These are phyloP conservation scores for Sparidentex hasta DNA, from an alignment of 2,797 vertebrate genomes.

Conservation along the genomic window DNA sequence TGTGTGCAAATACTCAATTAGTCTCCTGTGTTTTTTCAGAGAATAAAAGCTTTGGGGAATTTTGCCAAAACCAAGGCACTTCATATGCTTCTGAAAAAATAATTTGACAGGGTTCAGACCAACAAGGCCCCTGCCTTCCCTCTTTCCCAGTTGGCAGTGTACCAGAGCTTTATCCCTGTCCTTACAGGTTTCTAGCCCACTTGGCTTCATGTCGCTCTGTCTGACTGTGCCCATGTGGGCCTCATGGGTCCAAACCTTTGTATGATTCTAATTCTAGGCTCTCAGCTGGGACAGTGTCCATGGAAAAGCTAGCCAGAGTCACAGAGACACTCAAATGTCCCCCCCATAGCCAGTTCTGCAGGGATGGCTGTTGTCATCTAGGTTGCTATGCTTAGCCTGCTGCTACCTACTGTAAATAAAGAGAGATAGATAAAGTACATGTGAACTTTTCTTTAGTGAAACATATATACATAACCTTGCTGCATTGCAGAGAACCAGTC, in stretches of 20 bases:
- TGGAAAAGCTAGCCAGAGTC: constrained; percentile 3
- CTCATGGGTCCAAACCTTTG: constrained; percentile 9
- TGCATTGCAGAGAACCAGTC: neutral
- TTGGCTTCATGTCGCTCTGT: constrained; percentile 15
- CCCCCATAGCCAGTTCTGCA: neutral
- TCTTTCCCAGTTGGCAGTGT: neutral
- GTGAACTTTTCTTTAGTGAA: neutral
- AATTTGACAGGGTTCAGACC: constrained; percentile 7
- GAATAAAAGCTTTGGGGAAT: constrained; percentile 8
- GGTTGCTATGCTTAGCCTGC: too few relatives aligned
- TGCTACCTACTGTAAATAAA: neutral
- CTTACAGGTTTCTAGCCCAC: constrained; percentile 16
- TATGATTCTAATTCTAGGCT: constrained; percentile 2
- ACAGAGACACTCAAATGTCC: neutral
- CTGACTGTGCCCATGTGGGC: neutral
- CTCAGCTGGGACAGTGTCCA: neutral
- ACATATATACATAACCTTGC: neutral
- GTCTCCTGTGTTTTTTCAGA: constrained; percentile 32
- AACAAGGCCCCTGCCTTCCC: neutral
- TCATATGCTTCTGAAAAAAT: constrained; percentile 7
- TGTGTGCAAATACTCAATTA: constrained; percentile 55
- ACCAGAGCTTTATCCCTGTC: constrained; percentile 5
- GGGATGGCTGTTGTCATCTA: neutral
- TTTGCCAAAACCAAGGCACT: neutral
- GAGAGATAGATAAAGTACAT: neutral